phyloP scores from a whole-genome alignment of 2,797 vertebrate species.

The Eulemur rubriventer region DNA sequence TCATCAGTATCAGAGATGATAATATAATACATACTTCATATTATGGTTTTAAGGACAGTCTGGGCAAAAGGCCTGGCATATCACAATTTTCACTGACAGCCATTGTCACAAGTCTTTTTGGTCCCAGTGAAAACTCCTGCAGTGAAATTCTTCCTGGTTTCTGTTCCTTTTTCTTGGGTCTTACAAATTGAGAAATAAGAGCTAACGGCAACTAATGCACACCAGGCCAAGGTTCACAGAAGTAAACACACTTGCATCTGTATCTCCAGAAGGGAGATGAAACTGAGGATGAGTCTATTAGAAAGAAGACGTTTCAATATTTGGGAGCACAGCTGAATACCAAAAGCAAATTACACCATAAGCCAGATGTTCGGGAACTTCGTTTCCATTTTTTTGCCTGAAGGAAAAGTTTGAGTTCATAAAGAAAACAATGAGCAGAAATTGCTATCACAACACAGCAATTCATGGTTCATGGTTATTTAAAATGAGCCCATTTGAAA shows the following conservation, averaged over 20 bases:
- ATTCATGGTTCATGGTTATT: conserved; percentile 60
- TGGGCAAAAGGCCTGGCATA: not conserved
- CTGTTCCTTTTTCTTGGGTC: not conserved
- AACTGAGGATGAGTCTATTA: conserved; percentile 18
- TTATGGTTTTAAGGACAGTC: not conserved
- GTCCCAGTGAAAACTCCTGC: not conserved
- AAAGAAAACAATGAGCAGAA: conserved; percentile 69
- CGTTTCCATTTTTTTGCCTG: conserved; percentile 1
- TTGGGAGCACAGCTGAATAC: conserved; percentile 55
- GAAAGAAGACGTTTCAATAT: conserved; percentile 48
- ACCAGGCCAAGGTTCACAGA: not conserved
- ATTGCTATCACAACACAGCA: conserved; percentile 33
- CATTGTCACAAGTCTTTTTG: not conserved
- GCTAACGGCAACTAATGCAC: not conserved
- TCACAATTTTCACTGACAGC: not conserved
- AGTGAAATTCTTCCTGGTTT: not conserved
- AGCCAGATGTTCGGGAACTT: conserved; percentile 70
- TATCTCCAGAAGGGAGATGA: conserved; percentile 55
- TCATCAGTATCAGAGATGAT: not conserved
- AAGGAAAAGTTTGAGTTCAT: conserved; percentile 64
- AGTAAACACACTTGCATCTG: not conserved
- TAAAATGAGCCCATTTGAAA: conserved; percentile 72
- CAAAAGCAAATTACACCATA: conserved; percentile 66
- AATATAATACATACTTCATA: not conserved
- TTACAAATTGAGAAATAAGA: not conserved